Evolutionary conservation across 2,888 invertebrate species (phyloP).

Genomic region (Lutraria lutraria): DNA sequence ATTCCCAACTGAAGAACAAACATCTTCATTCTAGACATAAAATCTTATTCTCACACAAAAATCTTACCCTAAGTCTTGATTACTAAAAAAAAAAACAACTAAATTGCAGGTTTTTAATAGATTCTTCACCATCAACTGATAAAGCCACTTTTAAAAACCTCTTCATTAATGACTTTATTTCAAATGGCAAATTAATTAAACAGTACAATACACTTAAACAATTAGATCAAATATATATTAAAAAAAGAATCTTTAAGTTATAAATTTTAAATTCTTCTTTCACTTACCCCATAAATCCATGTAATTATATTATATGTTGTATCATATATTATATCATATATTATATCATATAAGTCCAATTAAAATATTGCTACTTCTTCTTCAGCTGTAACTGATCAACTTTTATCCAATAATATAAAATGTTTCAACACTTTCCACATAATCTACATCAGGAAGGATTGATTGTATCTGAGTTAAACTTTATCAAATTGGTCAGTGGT

Average conservation of each 20-base stretch:
- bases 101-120: neutral
- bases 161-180: too few relatives aligned
- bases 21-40: neutral
- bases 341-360: constrained; percentile 2
- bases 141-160: too few relatives aligned
- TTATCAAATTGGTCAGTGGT: constrained; percentile 28
- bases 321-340: neutral
- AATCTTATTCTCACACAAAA: neutral
- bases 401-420: neutral
- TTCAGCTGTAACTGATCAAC: neutral
- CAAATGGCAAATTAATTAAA: too few relatives aligned
- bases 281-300: neutral
- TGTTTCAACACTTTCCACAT: neutral
- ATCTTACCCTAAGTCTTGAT: neutral
- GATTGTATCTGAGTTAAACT: neutral
- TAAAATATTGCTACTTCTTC: neutral
- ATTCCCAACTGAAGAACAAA: constrained; percentile 10
- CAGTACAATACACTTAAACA: too few relatives aligned
- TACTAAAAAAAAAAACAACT: neutral
- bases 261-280: neutral
- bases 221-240: too few relatives aligned
- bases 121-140: too few relatives aligned
- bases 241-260: too few relatives aligned
- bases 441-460: constrained; percentile 1
- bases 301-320: neutral